Conservation (phyloP, 1,140 invertebrate species). For the Caenorhabditis inopinata region DNA sequence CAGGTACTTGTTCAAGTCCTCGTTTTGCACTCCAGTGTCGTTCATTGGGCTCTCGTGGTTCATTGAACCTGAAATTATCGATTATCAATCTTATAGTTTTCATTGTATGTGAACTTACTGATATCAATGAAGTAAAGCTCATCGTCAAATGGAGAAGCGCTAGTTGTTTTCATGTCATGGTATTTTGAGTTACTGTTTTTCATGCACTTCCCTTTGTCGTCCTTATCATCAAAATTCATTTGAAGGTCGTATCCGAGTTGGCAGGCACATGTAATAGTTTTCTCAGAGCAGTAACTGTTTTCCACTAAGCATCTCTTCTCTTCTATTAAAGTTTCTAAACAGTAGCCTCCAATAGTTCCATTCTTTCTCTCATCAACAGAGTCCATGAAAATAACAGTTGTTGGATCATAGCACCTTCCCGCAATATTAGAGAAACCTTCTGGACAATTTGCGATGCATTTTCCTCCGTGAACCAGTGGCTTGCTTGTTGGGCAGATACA, state of each 20-base stretch:
- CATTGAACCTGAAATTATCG: conserved; percentile 18
- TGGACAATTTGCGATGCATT: conserved; percentile 59
- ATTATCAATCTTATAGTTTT: neutral
- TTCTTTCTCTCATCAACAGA: conserved; percentile 63
- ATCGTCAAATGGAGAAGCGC: conserved; percentile 26
- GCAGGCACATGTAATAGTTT: conserved; percentile 62
- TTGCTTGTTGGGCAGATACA: conserved; percentile 54
- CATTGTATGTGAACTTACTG: neutral
- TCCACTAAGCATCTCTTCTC: conserved; percentile 60
- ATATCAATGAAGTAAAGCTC: conserved; percentile 47
- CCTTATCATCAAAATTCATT: conserved; percentile 60
- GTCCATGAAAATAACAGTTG: conserved; percentile 66
- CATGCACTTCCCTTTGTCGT: conserved; percentile 47
- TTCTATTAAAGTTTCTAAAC: conserved; percentile 56
- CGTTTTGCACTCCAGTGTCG: conserved; percentile 10
- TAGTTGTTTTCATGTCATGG: conserved; percentile 1
- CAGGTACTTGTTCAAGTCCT: conserved; percentile 40
- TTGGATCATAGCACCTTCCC: conserved; percentile 62
- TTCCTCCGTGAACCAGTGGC: conserved; percentile 59
- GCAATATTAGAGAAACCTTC: conserved; percentile 66
- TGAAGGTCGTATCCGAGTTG: conserved; percentile 59
- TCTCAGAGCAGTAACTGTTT: conserved; percentile 64
- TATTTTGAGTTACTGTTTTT: conserved; percentile 36
- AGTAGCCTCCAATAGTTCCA: conserved; percentile 64
- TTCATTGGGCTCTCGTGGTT: conserved; percentile 5